Evolutionary conservation across 1,140 invertebrate genomes (phyloP).

Genomic region (Heliconius eleuchia): DNA sequence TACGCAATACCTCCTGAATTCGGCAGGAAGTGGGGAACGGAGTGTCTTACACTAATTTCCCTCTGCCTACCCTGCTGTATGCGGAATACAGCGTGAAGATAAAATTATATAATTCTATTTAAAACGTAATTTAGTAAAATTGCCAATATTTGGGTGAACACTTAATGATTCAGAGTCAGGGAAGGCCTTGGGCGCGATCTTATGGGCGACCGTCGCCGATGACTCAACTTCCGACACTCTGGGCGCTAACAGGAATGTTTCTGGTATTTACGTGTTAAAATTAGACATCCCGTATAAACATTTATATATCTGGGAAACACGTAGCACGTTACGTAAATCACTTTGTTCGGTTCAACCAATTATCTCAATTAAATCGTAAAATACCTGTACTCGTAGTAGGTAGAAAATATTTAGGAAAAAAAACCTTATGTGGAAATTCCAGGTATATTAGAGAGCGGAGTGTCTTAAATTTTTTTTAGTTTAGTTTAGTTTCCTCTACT

Average conservation of each 20-base stretch:
- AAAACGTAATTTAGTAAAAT: background rate
- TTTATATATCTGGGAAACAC: slow-evolving; percentile 18
- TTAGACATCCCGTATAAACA: slow-evolving; percentile 30
- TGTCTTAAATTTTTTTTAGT: too few relatives aligned
- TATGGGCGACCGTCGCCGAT: slow-evolving; percentile 34
- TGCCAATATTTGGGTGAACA: slow-evolving; percentile 16
- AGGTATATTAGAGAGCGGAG: too few relatives aligned
- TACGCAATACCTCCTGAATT: too few relatives aligned
- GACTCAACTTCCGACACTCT: slow-evolving; percentile 57
- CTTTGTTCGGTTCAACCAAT: slow-evolving; percentile 3
- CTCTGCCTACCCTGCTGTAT: too few relatives aligned
- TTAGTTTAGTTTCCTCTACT: too few relatives aligned
- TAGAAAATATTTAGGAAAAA: too few relatives aligned
- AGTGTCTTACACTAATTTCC: too few relatives aligned
- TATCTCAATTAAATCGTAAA: background rate
- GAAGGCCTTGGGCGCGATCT: slow-evolving; percentile 28
- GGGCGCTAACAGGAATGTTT: slow-evolving; percentile 50
- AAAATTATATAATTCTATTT: too few relatives aligned
- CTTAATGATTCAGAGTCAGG: slow-evolving; percentile 30
- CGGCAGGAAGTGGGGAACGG: too few relatives aligned
- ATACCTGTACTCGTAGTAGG: too few relatives aligned
- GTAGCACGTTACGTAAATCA: slow-evolving; percentile 21
- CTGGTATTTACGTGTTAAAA: slow-evolving; percentile 45
- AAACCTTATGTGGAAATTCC: too few relatives aligned
- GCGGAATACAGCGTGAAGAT: too few relatives aligned